Conservation (phyloP, 1,140 invertebrate species). For the Sycobia sp. region DNA sequence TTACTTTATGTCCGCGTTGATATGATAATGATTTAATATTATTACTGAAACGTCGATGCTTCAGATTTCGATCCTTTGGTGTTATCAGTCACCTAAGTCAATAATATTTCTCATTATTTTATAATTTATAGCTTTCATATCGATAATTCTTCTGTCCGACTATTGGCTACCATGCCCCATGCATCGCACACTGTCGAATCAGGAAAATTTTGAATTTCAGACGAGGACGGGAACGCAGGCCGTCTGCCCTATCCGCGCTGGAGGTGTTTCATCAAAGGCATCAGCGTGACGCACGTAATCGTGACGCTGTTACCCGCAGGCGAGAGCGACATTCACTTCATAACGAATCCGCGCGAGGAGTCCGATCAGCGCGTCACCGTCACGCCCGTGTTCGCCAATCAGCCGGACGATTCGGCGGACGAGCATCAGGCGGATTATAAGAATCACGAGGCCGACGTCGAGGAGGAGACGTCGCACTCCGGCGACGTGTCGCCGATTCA, state of each 20-base stretch:
- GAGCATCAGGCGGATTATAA: constrained; percentile 16
- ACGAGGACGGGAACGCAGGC: no score
- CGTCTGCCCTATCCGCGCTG: constrained; percentile 59
- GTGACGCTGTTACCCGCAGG: constrained; percentile 74
- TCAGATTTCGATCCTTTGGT: no score
- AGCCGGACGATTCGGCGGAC: constrained; percentile 8
- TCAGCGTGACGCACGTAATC: constrained; percentile 68
- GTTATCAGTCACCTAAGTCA: no score
- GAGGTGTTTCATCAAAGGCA: constrained; percentile 74
- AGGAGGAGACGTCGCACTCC: neutral
- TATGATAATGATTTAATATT: no score
- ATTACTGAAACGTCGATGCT: no score
- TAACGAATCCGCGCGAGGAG: constrained; percentile 42
- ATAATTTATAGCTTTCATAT: no score
- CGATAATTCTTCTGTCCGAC: no score
- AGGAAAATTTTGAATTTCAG: no score
- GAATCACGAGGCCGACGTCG: neutral
- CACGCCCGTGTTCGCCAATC: constrained; percentile 10
- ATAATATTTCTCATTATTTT: no score
- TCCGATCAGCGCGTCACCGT: constrained; percentile 12
- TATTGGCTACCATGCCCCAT: no score
- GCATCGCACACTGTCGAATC: no score
- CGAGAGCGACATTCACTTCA: constrained; percentile 62
- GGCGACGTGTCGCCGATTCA: constrained; percentile 14
- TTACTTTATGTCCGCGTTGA: no score